A percentile compares a stretch with the other conserved stretches of the same genome.
phyloP scores from a whole-genome alignment of 1,140 invertebrate genomes.

The Potamilus streckersoni region DNA sequence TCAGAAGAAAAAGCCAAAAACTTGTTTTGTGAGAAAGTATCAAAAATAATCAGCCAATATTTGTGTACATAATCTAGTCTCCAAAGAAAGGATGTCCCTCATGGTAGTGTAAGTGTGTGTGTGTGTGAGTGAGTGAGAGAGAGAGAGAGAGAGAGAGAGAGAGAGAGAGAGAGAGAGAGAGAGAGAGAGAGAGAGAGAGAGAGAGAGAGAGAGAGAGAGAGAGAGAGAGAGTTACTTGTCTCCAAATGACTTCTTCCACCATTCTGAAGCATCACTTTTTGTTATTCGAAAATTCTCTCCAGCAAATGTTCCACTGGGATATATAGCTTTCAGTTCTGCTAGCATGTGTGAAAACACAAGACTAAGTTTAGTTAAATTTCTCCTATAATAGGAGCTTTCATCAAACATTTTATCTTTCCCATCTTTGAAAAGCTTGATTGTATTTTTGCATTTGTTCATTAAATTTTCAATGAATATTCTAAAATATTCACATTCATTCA shows the following conservation, averaged over 20 bases:
- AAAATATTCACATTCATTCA: slow-evolving; percentile 95
- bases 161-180: slow-evolving; percentile 22
- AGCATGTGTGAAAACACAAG: slow-evolving; percentile 99
- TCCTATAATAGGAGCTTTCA: slow-evolving; percentile 92
- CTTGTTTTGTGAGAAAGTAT: no score
- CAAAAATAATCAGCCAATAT: no score
- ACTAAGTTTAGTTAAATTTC: slow-evolving; percentile 97
- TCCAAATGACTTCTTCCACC: slow-evolving; percentile 96
- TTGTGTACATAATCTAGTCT: no score
- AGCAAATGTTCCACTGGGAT: slow-evolving; percentile 93
- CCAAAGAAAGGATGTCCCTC: no score
- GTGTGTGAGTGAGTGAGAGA: no score
- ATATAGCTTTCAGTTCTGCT: slow-evolving; percentile 97
- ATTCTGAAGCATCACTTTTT: slow-evolving; percentile 98
- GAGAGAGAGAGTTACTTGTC: slow-evolving; percentile 81
- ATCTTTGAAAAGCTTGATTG: slow-evolving; percentile 98
- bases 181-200: no score
- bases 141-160: no score
- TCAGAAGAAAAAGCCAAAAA: no score
- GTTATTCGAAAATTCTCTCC: slow-evolving; percentile 99
- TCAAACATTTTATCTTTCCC: slow-evolving; percentile 99
- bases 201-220: no score
- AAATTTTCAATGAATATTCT: slow-evolving; percentile 98
- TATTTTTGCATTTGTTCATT: slow-evolving; percentile 98
- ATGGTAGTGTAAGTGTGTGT: no score